Base-by-base conservation (phyloP, 1,140 invertebrate species). In the Drosophila aff. region DNA sequence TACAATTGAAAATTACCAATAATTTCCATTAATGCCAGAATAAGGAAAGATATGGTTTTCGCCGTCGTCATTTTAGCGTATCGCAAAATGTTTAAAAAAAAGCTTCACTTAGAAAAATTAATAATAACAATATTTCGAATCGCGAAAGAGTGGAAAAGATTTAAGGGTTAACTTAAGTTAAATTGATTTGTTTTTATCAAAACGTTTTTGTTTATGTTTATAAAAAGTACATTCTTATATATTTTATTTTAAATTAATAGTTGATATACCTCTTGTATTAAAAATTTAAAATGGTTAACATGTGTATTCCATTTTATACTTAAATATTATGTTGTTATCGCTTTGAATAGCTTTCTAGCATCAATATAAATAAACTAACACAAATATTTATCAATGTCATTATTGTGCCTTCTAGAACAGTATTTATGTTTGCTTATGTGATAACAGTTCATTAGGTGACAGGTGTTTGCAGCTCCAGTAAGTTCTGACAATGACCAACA, bases 401-500 rank as follows among this genome's bases (percentile, higher is more conserved):
- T 53, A 3, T 9, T 36, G 18, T 21, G 52, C n/a, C 33, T 53
- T 53, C 18, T 36, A 53, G 52, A 53, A 53, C 10, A 36, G 7
- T 36, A 23, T 36, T 36, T 15, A 53, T 36, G 31, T 38, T 52
- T 55, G 18, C 4, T 23, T 16, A 23, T 16, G 15, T 21, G 52
- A 53, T 36, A 36, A 23, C 2, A 23, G 33, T 16, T 23, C 1
- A 23, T 38, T 55, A 23, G 33, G 9, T 23, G 18, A 16, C 15
- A 40, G 33, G 33, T 23, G 33, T 23, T 55, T 23, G 52, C 11
- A 16, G 33, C 18, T 55, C 33, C 21, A 66, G 28, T 50, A 49
- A 18, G 44, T 62, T 73, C 58, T 78, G 73, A 61, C 41, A 64
- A 60, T 82, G 80, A 82, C 74, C 63, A 82, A 59, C 58, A 57